Percentiles rank a stretch among this genome's conserved stretches.
phyloP scores from a whole-genome alignment of 2,113 vertebrate genomes.

The Porphyrio hochstetteri region DNA sequence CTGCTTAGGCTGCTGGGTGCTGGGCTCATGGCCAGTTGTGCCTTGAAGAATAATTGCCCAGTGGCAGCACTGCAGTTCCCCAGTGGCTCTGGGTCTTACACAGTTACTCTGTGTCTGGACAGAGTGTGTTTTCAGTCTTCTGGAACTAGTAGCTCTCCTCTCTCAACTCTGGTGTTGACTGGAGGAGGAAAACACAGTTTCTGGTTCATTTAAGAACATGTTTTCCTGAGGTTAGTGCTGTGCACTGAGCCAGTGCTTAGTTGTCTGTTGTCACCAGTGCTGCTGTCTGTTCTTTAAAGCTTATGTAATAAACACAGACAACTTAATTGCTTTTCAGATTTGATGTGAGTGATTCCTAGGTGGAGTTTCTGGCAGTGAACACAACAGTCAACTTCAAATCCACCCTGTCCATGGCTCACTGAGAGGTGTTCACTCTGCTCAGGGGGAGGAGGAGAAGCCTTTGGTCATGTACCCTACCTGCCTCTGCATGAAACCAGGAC shows the following conservation, averaged over 20 bases:
- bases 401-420: conserved; percentile 49
- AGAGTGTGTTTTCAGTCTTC: not conserved
- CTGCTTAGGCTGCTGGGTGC: not conserved
- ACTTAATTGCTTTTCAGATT: not conserved
- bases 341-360: not conserved
- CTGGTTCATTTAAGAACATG: not conserved
- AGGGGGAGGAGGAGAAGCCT: not conserved
- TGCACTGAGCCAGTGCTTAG: not conserved
- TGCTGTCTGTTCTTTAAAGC: not conserved
- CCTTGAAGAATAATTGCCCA: not conserved
- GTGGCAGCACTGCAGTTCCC: not conserved
- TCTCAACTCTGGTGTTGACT: not conserved
- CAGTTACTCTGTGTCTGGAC: not conserved
- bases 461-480: not conserved
- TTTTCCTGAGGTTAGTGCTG: not conserved
- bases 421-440: not conserved
- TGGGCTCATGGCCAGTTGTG: not conserved
- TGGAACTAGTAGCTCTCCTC: not conserved
- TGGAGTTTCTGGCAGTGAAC: not conserved
- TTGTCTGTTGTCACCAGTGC: not conserved
- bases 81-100: not conserved
- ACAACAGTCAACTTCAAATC: not conserved
- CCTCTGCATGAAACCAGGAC: conserved; percentile 37
- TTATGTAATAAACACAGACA: not conserved
- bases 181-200: not conserved